Conservation (phyloP, 2,797 vertebrate species). For the Buphagus erythrorhynchus region DNA sequence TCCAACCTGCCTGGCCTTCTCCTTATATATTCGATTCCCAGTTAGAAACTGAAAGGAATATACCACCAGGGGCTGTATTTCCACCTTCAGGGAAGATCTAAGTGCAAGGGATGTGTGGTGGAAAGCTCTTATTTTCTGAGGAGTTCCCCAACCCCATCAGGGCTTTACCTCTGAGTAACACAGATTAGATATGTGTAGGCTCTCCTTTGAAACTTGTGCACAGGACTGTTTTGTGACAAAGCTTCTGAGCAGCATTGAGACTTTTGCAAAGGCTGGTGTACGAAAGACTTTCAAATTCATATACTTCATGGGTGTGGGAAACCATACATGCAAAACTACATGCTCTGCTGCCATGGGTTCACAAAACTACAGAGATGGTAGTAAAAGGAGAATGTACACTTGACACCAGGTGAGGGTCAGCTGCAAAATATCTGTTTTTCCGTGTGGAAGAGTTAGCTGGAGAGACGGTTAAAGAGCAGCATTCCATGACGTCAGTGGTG, state of each 20-base stretch:
- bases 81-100: not conserved
- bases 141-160: not conserved
- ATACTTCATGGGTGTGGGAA: not conserved
- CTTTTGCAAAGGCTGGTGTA: not conserved
- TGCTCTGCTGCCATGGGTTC: not conserved
- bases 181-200: not conserved
- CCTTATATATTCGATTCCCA: not conserved
- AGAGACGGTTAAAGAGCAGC: constrained; percentile 21
- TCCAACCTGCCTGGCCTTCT: not conserved
- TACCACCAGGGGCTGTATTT: not conserved
- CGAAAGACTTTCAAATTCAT: not conserved
- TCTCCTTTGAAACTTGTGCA: not conserved
- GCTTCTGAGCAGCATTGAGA: not conserved
- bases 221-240: not conserved
- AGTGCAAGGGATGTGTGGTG: not conserved
- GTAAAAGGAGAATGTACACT: not conserved
- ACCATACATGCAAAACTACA: not conserved
- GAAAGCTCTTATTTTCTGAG: not conserved
- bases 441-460: constrained; percentile 19
- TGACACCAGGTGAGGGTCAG: not conserved
- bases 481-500: constrained; percentile 44
- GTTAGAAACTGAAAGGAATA: not conserved
- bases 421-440: not conserved
- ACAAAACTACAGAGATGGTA: not conserved
- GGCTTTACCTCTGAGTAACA: not conserved